Base-by-base conservation (phyloP, 2,113 vertebrate species). In the Chinchilla lanigera region DNA sequence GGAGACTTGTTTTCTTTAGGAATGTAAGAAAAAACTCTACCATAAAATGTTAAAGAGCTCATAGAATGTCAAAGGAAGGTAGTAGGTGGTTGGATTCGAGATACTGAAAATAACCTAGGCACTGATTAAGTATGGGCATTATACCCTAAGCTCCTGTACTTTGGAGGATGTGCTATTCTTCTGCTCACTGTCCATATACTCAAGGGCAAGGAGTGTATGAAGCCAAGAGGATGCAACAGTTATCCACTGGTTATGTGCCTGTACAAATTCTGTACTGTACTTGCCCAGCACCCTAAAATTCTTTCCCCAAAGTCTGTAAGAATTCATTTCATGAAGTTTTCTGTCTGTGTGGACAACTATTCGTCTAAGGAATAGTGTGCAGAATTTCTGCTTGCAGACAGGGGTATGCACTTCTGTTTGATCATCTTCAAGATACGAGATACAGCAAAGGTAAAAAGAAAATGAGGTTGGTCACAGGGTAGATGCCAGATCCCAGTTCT, bases 271-370 rank as follows among this genome's bases (percentile, higher is more conserved):
- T 3, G 56, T 12, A 41, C 9, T 41, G 38, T 26, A 47, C 4
- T 22, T 69, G 1, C 1, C 11, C 13, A 69, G 52, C 4, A 87
- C 5, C 61, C 26, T 47, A 83, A 33, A 35, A 26, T 30, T 83
- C 11, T 14, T 91, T 44, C 0, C 0, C 0, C 44, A 1, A 67
- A 1, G 1, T 16, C 47, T 60, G 0, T 4, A 30, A 69, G 20
- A 41, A 24, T 73, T 52, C 14, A 85, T 73, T 56, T 0, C 87
- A 1, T 80, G 33, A 12, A 69, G 3, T 20, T 44, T 1, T 54
- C 0, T 14, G 7, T 7, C 35, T 20, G 17, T 38, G 35, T 69
- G n/a, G 7, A 69, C 65, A n/a, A n/a, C 65, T 69, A 19, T n/a
- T 14, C 84, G 24, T 19, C 33, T 92, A n/a, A 90, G n/a, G 12